phyloP scores from a whole-genome alignment of 2,888 invertebrate species.

The Adineta ricciae region DNA sequence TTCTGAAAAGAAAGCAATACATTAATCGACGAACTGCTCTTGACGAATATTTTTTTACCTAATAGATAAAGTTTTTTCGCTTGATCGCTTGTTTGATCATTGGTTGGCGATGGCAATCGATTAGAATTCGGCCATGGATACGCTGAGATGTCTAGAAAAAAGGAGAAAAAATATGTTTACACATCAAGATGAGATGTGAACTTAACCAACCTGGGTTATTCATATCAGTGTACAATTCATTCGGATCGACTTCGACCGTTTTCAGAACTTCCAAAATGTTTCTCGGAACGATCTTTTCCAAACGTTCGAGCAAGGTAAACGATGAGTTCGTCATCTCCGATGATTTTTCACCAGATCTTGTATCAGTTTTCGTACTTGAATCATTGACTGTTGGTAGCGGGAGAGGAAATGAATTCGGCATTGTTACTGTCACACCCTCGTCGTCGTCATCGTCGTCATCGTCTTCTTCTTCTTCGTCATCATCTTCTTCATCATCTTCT shows the following conservation, averaged over 20 bases:
- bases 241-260: background rate
- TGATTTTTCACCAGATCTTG: background rate
- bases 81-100: background rate
- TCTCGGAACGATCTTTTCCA: background rate
- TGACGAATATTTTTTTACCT: too few species aligned
- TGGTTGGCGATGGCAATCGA: background rate
- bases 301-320: background rate
- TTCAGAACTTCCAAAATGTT: background rate
- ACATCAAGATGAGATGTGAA: too few species aligned
- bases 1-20: too few species aligned
- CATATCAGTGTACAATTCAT: background rate
- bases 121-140: background rate
- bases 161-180: too few species aligned
- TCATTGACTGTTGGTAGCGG: background rate
- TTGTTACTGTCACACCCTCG: background rate
- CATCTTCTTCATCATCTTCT: background rate
- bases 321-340: background rate
- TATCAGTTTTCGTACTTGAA: background rate
- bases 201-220: background rate
- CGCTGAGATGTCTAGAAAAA: background rate
- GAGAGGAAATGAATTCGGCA: background rate
- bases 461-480: background rate
- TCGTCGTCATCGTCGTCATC: conserved; percentile 3
- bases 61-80: background rate
- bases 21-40: too few species aligned